Evolutionary conservation across 64 coral and sea anemone species (phyloP), one percentile per base, ranked within the genome.

Genomic region (Montipora sp.): DNA sequence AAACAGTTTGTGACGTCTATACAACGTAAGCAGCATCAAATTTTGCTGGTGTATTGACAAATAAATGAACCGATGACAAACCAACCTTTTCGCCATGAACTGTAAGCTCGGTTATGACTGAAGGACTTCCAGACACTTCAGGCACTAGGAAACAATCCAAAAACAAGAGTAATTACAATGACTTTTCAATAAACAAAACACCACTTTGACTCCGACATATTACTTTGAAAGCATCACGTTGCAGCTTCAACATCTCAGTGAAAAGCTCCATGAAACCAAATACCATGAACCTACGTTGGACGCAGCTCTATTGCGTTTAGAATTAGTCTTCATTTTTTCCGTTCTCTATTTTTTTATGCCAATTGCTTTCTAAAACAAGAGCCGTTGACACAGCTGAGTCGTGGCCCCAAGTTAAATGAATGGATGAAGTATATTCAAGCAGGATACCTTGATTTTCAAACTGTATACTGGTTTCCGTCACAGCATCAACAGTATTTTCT

Each of bases 21-120:
- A 11, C 6, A 57, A 57, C 53, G 63, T 68, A 8, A 16, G 16
- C 18, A 0, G 14, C 7, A 57, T 8, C 11, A 57, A 8, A 57
- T 57, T 8, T 11, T 57, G 53, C 7, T 0, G 6, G 7, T 36
- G 1, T 36, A 36, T 36, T 36, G 36, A 36, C 36, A 36, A 36
- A 36, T 36, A 36, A 36, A 36, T 36, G 36, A 36, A 36, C 36
- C 10, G 51, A 55, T 5, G 19, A 83, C 14, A 61, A 80, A 83
- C 87, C 10, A 14, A 89, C 87, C 87, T 89, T 89, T 89, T 89
- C 87, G 6, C 87, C 87, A 68, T 72, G 65, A 48, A 85, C 63
- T 71, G 65, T 47, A 11, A 85, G 63, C n/a, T 72, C 82, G 5
- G 14, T 8, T 13, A 82, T 65, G 50, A 8, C 21, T 58, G 58